phyloP scores from a whole-genome alignment of 2,113 vertebrate species.

The Tyrannus savana region DNA sequence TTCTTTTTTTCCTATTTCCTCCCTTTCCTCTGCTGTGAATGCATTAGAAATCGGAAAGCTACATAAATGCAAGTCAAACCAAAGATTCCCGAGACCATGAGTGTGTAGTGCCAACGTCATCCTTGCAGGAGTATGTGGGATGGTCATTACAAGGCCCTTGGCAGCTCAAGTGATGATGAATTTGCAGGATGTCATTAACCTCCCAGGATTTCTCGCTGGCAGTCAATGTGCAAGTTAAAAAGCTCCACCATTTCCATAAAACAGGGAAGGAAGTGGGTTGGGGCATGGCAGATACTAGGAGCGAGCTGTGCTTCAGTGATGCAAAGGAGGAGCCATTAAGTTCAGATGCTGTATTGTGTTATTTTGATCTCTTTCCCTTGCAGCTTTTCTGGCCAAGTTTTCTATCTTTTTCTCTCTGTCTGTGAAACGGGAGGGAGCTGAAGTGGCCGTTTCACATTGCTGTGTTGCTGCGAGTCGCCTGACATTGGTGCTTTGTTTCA shows the following conservation, averaged over 20 bases:
- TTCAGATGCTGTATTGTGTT: not conserved
- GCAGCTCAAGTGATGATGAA: not conserved
- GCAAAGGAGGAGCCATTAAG: not conserved
- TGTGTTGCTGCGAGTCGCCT: not conserved
- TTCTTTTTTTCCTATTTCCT: not conserved
- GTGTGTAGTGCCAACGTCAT: not conserved
- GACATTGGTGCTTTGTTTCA: conserved; percentile 28
- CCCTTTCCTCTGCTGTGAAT: not conserved
- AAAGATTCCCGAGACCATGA: not conserved
- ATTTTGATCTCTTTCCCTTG: not conserved
- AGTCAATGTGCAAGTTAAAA: not conserved
- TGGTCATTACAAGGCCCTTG: conserved; percentile 4
- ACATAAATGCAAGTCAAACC: not conserved
- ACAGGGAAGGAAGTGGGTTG: not conserved
- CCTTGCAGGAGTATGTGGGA: not conserved
- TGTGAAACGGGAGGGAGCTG: conserved; percentile 11
- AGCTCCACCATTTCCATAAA: not conserved
- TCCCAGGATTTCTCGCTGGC: not conserved
- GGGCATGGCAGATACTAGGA: not conserved
- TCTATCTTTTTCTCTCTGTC: not conserved
- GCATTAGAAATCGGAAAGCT: not conserved
- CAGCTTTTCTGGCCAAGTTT: not conserved
- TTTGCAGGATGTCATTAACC: conserved; percentile 31
- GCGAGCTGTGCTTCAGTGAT: not conserved
- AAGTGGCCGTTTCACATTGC: not conserved